These are phyloP conservation scores for Lepidurus apus DNA, from an alignment of 1,140 invertebrate species.

Conservation along the genomic window DNA sequence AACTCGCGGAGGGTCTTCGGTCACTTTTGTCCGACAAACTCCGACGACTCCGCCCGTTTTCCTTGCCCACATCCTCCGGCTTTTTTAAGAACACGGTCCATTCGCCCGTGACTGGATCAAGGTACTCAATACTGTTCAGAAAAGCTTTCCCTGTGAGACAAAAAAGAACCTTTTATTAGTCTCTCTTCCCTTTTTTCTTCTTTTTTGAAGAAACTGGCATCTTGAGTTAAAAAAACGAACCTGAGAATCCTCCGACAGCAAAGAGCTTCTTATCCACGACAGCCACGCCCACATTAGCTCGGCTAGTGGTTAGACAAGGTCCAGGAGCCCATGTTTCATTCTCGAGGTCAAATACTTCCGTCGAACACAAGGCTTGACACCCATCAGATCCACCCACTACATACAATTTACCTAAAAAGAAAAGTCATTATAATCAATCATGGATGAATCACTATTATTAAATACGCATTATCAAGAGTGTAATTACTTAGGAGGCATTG, in stretches of 20 bases:
- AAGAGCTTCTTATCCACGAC: slow-evolving; percentile 64
- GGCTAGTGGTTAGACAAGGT: slow-evolving; percentile 59
- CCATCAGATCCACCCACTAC: slow-evolving; percentile 68
- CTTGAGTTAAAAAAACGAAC: slow-evolving; percentile 39
- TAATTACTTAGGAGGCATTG: too few species aligned
- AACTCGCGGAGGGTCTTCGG: background rate
- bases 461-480: background rate
- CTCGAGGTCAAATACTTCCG: slow-evolving; percentile 60
- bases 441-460: background rate
- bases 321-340: slow-evolving; percentile 58
- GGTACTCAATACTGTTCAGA: slow-evolving; percentile 73
- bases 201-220: background rate
- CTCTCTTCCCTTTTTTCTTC: background rate
- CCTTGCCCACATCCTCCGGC: background rate
- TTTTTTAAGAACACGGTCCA: slow-evolving; percentile 60
- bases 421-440: background rate
- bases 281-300: slow-evolving; percentile 66
- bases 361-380: slow-evolving; percentile 59
- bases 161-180: slow-evolving; percentile 14
- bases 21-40: background rate
- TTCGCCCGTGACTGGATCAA: slow-evolving; percentile 62
- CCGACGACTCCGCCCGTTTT: background rate
- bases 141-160: slow-evolving; percentile 58
- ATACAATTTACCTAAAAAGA: slow-evolving; percentile 53
- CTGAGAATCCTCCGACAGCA: slow-evolving; percentile 72